Base-by-base conservation (phyloP, 2,888 invertebrate genomes). In the Aplocera efformata region DNA sequence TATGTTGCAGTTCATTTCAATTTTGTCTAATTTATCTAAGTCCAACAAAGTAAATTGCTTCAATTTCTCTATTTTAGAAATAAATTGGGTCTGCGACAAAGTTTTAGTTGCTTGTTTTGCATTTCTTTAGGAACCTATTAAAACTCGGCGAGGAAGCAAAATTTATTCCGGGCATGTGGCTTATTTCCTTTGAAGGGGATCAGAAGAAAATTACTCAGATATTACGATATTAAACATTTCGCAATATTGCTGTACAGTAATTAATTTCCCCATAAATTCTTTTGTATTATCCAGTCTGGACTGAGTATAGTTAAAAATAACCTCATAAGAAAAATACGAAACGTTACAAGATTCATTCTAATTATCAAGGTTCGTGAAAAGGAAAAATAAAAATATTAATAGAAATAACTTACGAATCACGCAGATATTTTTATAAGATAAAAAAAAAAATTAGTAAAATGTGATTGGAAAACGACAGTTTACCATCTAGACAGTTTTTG, bases 401-500 rank as follows among this genome's bases (percentile, higher is more conserved):
- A n/a, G n/a, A 17, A 17, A 17, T 17, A 3, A 17, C 13, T 17
- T 17, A 17, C 2, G 13, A 17, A 17, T 5, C 13, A 5, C 13
- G 13, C 5, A 3, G 13, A 17, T 17, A 17, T 3, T 17, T 17
- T 17, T 17, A 17, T 2, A 17, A 17, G 13, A 2, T 17, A 5
- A 17, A 3, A 5, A 17, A 17, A 17, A 17, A 17, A 3, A 17
- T 5, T 17, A 13, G 8, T 5, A 28, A 29, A 10, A 32, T 8
- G 6, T 10, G 35, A 30, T 7, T 10, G 10, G 17, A 42, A 37
- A 34, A n/a, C 35, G 53, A 67, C 63, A 64, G 60, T 63, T 67
- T 56, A 68, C 59, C 52, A 55, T 63, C 59, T 59, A 61, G 65
- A 63, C 63, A 67, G 66, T 56, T 40, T 52, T 53, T 53, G 51